phyloP scores from a whole-genome alignment of 1,140 invertebrate species.

The Choristoneura fumiferana region DNA sequence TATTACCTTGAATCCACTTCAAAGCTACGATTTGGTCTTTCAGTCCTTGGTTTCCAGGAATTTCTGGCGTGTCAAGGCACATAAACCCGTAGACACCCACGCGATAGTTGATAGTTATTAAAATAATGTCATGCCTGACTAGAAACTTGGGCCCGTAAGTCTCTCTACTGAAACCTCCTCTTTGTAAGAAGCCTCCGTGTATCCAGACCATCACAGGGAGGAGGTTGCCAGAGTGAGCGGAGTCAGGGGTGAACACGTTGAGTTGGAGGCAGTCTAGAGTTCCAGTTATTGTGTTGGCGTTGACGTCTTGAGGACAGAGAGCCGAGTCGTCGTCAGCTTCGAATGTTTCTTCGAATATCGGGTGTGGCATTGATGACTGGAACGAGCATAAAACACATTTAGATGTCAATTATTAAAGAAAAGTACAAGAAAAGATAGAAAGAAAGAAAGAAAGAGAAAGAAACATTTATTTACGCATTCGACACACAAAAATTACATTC shows the following conservation, averaged over 20 bases:
- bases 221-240: constrained; percentile 20
- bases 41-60: constrained; percentile 84
- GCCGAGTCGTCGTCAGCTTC: constrained; percentile 23
- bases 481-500: too few species aligned
- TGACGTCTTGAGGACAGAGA: constrained; percentile 23
- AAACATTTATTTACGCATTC: too few species aligned
- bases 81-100: constrained; percentile 83
- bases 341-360: constrained; percentile 24
- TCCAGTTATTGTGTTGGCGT: constrained; percentile 27
- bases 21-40: constrained; percentile 84
- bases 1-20: constrained; percentile 82
- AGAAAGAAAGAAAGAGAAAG: too few species aligned
- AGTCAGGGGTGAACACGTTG: constrained; percentile 39
- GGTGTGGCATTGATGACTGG: constrained; percentile 22
- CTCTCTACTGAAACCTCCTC: constrained; percentile 69
- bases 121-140: constrained; percentile 75
- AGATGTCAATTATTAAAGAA: too few species aligned
- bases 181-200: constrained; percentile 82
- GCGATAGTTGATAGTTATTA: constrained; percentile 81
- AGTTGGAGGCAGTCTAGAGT: constrained; percentile 41
- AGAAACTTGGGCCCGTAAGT: constrained; percentile 76
- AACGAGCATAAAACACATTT: neutral
- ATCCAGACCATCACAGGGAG: constrained; percentile 84
- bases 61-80: constrained; percentile 79
- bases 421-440: too few species aligned